Percentiles rank a stretch among this genome's conserved stretches.
Evolutionary conservation across 2,888 invertebrate species (phyloP).

Genomic region (Eilema sororculum): DNA sequence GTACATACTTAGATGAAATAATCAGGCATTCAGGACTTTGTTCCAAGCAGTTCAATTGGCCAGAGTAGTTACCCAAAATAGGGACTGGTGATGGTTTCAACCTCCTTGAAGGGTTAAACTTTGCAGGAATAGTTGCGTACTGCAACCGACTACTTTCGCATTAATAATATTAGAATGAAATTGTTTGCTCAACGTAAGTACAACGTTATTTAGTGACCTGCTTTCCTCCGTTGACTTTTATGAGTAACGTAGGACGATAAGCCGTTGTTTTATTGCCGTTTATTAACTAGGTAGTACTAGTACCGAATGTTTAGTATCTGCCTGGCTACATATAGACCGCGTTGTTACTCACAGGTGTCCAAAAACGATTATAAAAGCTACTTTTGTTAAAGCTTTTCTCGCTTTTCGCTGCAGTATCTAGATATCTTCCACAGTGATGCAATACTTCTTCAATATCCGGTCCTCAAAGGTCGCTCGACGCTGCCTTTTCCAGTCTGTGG

Average conservation of each 20-base stretch:
- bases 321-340: background rate
- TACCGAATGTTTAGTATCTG: conserved; percentile 21
- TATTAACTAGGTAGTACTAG: conserved; percentile 24
- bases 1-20: too few relatives aligned
- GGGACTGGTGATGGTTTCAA: too few relatives aligned
- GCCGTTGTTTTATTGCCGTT: conserved; percentile 31
- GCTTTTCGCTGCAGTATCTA: background rate
- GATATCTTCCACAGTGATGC: background rate
- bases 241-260: conserved; percentile 48
- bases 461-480: too few relatives aligned
- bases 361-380: background rate
- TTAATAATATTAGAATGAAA: conserved; percentile 25
- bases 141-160: background rate
- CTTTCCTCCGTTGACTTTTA: conserved; percentile 51
- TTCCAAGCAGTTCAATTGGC: too few relatives aligned
- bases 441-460: background rate
- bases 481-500: too few relatives aligned
- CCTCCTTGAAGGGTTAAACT: too few relatives aligned
- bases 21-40: too few relatives aligned
- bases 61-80: too few relatives aligned
- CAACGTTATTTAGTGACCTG: conserved; percentile 44
- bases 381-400: background rate
- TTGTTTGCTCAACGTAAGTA: conserved; percentile 41
- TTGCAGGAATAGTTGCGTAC: background rate
- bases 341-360: conserved; percentile 2